These are phyloP conservation scores for Antheraea pernyi DNA, from an alignment of 1,140 invertebrate species.

Conservation along the genomic window DNA sequence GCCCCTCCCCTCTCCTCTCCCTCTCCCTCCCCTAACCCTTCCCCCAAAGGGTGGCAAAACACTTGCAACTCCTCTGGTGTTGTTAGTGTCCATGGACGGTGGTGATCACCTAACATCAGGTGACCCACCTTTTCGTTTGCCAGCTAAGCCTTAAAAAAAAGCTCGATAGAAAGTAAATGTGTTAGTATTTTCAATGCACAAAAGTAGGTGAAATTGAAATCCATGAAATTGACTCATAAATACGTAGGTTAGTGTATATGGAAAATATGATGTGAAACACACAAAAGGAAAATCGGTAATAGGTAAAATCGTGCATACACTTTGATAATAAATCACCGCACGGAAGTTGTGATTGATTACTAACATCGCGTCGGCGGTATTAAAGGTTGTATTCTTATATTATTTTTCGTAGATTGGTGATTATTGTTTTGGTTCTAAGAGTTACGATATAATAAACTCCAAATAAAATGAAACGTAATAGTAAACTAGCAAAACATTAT, in stretches of 20 bases:
- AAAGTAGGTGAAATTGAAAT: neutral
- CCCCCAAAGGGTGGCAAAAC: no score
- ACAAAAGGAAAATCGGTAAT: conserved; percentile 25
- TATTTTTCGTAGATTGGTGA: neutral
- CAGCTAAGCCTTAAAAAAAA: no score
- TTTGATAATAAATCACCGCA: conserved; percentile 40
- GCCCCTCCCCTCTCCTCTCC: no score
- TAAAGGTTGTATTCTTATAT: neutral
- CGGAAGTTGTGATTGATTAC: conserved; percentile 40
- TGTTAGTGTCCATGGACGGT: no score
- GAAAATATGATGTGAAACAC: conserved; percentile 16
- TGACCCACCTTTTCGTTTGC: no score
- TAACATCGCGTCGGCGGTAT: conserved; percentile 4
- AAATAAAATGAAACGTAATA: no score
- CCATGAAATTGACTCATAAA: neutral
- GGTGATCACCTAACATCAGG: no score
- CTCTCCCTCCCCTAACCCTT: no score
- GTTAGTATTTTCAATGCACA: neutral
- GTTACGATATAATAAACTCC: neutral
- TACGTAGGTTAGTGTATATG: neutral
- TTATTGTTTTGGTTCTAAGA: neutral
- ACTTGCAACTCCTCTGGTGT: no score
- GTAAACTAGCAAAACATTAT: no score
- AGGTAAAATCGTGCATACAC: conserved; percentile 29
- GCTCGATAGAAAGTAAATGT: no score